Base-by-base conservation (phyloP, 1,140 invertebrate genomes). In the Solenopsis fugax region DNA sequence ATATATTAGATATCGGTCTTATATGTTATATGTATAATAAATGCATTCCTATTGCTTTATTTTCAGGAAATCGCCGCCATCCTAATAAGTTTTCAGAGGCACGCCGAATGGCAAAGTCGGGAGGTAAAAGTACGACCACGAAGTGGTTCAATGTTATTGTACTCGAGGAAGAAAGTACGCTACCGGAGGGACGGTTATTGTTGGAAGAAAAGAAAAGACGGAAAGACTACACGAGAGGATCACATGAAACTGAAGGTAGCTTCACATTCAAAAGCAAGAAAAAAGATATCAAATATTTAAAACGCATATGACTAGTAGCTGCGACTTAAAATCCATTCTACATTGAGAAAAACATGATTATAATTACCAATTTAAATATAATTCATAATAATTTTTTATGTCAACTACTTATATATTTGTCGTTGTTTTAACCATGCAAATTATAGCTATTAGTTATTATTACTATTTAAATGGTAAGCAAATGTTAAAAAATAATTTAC, bases 191-290 rank as follows among this genome's bases (percentile, higher is more conserved):
- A 99, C 94, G 99, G 99, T 34, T 99, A 99, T 95, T 99, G 98
- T 95, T 99, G 99, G 99, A 99, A 99, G 96, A 99, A 99, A 93
- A 96, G 99, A 85, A 99, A 99, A 95, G 99, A 99, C 95, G 99
- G 99, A 7, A 99, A 99, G 95, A 99, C 99, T 67, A 99, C 99
- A 41, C 95, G 99, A 89, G 99, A 99, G 95, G 99, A 99, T 97
- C 99, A 99, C 95, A 99, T 99, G 99, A 99, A 99, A 95, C 96
- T 99, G 56, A 99, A 99, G 97, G 99, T 99, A 88, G 85, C n/a
- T 65, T 34, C 3, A 5, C 6, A 4, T 1, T 21, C 18, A 62
- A 45, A 34, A 4, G 29, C 0, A 4, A 37, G 9, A 12, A 78
- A 12, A 2, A 41, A 2, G 1, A 24, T 34, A 34, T n/a, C 5